Evolutionary conservation across 1,140 invertebrate genomes (phyloP).

Genomic region (Anoplophora glabripennis): DNA sequence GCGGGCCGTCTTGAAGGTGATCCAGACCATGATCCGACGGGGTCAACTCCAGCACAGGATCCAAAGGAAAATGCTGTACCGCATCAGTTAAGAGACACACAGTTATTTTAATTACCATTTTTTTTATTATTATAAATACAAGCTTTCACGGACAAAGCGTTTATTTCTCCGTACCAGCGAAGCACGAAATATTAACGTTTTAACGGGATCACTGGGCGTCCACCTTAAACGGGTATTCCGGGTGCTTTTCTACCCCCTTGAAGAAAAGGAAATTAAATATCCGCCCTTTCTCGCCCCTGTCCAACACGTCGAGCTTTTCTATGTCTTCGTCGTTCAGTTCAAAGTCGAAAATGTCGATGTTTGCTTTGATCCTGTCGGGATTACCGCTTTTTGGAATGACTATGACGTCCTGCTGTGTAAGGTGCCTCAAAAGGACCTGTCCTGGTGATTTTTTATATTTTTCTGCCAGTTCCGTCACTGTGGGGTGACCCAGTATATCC

Average conservation of each 20-base stretch:
- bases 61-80: constrained; percentile 95
- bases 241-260: constrained; percentile 57
- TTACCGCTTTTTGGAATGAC: constrained; percentile 60
- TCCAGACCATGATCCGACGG: constrained; percentile 89
- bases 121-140: no score
- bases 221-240: constrained; percentile 55
- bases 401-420: constrained; percentile 53
- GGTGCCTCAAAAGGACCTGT: constrained; percentile 58
- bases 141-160: no score
- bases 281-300: constrained; percentile 54
- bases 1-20: constrained; percentile 81
- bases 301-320: constrained; percentile 51
- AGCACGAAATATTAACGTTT: no score
- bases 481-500: constrained; percentile 56
- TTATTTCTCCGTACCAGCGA: no score
- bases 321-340: constrained; percentile 54
- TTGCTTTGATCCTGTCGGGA: constrained; percentile 54
- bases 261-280: constrained; percentile 60
- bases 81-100: constrained; percentile 59
- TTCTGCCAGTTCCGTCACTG: constrained; percentile 50
- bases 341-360: constrained; percentile 62
- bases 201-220: no score
- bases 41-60: constrained; percentile 94
- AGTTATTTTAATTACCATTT: no score
- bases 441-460: constrained; percentile 53